Percentiles rank a stretch among this genome's conserved stretches.
Evolutionary conservation across 2,797 vertebrate species (phyloP).

Genomic region (Pangasius djambal): DNA sequence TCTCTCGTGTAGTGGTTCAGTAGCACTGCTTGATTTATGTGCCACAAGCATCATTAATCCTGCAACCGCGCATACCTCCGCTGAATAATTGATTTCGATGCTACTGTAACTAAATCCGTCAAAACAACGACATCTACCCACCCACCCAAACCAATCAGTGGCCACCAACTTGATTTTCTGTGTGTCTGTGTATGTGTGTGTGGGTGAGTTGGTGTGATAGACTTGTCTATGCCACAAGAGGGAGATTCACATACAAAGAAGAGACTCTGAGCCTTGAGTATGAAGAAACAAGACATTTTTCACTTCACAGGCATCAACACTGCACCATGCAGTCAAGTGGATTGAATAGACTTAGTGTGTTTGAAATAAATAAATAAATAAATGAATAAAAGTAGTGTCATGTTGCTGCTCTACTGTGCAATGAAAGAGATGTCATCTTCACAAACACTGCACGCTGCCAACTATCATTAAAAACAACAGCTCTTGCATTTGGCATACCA

Average conservation of each 20-base stretch:
- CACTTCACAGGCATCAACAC: constrained; percentile 21
- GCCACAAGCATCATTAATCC: constrained; percentile 78
- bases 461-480: constrained; percentile 76
- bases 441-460: constrained; percentile 73
- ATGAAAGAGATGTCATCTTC: constrained; percentile 78
- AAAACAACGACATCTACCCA: constrained; percentile 69
- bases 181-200: constrained; percentile 30
- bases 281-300: constrained; percentile 15
- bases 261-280: constrained; percentile 1
- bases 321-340: constrained; percentile 58
- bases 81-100: constrained; percentile 80
- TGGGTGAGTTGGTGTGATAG: constrained; percentile 30
- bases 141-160: constrained; percentile 53
- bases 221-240: constrained; percentile 43
- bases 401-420: constrained; percentile 69
- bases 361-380: constrained; percentile 64
- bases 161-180: constrained; percentile 41
- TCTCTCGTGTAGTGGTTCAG: constrained; percentile 69
- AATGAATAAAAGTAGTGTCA: constrained; percentile 71
- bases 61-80: constrained; percentile 75
- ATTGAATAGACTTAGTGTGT: constrained; percentile 73
- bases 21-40: constrained; percentile 77
- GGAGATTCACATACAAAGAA: constrained; percentile 31
- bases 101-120: constrained; percentile 82
- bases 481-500: constrained; percentile 49